A percentile compares a stretch with the other conserved stretches of the same genome.
Conservation (phyloP, 1,140 invertebrate genomes). For the Heliconius nattereri region DNA sequence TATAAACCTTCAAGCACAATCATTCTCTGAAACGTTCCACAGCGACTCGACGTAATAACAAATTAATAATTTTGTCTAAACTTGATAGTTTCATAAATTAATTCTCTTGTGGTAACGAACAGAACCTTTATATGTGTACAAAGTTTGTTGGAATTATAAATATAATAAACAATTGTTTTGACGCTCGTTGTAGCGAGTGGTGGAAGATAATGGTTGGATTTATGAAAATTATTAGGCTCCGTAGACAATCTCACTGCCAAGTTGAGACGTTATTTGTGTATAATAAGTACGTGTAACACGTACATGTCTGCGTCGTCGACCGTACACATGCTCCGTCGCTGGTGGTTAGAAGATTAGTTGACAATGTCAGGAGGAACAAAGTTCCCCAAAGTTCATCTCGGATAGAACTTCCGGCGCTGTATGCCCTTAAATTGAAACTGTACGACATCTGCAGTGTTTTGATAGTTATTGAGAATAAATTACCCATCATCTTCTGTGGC, state of each 20-base stretch:
- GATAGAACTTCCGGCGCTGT: conserved; percentile 59
- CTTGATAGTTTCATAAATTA: conserved; percentile 34
- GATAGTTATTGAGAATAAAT: conserved; percentile 72
- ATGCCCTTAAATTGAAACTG: conserved; percentile 76
- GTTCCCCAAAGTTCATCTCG: conserved; percentile 69
- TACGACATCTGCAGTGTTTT: conserved; percentile 72
- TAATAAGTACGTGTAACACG: conserved; percentile 32
- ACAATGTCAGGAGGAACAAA: conserved; percentile 74
- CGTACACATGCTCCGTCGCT: conserved; percentile 51
- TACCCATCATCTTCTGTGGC: conserved; percentile 51
- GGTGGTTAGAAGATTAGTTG: conserved; percentile 74
- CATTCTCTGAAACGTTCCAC: conserved; percentile 7
- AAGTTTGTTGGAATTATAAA: conserved; percentile 36
- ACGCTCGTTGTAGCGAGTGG: conserved; percentile 29
- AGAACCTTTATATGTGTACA: conserved; percentile 34
- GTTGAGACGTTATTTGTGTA: conserved; percentile 37
- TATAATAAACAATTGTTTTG: conserved; percentile 37
- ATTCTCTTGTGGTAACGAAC: conserved; percentile 31
- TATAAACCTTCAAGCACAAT: conserved; percentile 5
- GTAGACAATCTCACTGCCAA: conserved; percentile 36
- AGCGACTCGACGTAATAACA: conserved; percentile 10
- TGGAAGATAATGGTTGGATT: conserved; percentile 35
- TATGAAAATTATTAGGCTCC: conserved; percentile 35
- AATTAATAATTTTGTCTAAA: conserved; percentile 30
- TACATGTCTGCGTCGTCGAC: conserved; percentile 45